Percentiles rank a stretch among this genome's conserved stretches.
phyloP scores from a whole-genome alignment of 2,888 invertebrate species.

The Mallateleia sp. region DNA sequence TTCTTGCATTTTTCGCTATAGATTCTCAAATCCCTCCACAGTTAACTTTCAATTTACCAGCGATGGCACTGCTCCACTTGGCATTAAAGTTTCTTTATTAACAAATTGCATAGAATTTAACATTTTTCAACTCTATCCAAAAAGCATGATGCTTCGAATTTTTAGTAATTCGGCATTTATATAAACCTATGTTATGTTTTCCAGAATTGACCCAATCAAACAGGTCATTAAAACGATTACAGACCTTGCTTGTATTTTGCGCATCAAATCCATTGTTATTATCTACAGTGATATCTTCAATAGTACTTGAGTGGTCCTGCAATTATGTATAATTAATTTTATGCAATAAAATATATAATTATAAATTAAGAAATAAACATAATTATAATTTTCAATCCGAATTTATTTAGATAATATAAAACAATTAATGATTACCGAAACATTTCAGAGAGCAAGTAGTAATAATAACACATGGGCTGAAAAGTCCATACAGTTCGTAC shows the following conservation, averaged over 20 bases:
- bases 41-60: neutral
- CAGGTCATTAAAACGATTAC: neutral
- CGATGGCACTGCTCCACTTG: neutral
- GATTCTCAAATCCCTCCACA: neutral
- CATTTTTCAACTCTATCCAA: too few species aligned
- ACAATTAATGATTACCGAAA: too few species aligned
- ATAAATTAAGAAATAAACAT: too few species aligned
- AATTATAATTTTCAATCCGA: too few species aligned
- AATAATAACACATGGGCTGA: too few species aligned
- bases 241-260: neutral
- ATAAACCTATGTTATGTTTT: neutral
- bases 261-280: neutral
- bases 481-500: too few species aligned
- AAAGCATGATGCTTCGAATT: neutral
- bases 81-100: neutral
- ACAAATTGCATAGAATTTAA: neutral
- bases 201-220: neutral
- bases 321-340: too few species aligned
- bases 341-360: too few species aligned
- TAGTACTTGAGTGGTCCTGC: too few species aligned
- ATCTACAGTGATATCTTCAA: neutral
- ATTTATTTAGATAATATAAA: too few species aligned
- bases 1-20: neutral
- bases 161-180: too few species aligned
- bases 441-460: too few species aligned